Conservation (phyloP, 2,113 vertebrate species). For the Genyomyrus donnyi region DNA sequence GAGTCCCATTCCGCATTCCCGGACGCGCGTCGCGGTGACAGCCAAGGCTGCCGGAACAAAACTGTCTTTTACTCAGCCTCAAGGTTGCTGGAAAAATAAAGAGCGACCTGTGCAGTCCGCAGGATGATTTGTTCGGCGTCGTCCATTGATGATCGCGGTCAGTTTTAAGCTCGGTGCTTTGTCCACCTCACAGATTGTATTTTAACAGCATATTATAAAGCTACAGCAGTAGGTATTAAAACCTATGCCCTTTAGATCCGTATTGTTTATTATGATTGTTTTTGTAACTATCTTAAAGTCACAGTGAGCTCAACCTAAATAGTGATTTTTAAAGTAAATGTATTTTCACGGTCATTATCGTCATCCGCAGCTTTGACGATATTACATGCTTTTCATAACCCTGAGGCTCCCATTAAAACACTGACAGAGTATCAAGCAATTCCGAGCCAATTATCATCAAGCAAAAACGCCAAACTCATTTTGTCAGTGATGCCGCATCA, state of each 20-base stretch:
- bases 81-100: neutral
- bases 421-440: slow-evolving; percentile 6
- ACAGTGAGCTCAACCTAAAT: neutral
- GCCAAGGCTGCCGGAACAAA: neutral
- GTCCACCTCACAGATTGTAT: neutral
- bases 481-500: neutral
- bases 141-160: neutral
- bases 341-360: neutral
- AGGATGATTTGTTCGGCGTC: neutral
- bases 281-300: neutral
- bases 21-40: neutral
- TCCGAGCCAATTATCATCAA: neutral
- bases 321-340: neutral
- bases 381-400: neutral
- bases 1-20: neutral
- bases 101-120: neutral
- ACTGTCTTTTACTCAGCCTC: neutral
- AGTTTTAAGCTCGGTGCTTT: neutral
- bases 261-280: neutral
- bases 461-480: neutral
- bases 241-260: neutral
- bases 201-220: neutral
- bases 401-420: slow-evolving; percentile 9
- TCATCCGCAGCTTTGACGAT: neutral
- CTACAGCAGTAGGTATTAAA: neutral